phyloP scores from a whole-genome alignment of 1,140 invertebrate species.

The Rhynchophorus ferrugineus region DNA sequence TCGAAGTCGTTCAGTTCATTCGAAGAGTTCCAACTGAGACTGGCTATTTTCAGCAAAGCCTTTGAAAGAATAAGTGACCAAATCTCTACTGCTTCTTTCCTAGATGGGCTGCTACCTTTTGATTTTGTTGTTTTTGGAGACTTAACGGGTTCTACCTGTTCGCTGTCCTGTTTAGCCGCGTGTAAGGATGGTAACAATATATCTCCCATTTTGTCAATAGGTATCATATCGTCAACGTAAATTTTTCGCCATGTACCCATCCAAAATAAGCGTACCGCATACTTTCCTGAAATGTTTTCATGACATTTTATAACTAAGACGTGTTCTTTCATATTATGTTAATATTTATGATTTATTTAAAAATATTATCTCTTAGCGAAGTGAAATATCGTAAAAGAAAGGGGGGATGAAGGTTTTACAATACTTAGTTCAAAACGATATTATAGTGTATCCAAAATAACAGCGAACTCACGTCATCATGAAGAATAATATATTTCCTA shows the following conservation, averaged over 20 bases:
- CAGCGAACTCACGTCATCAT: too few species aligned
- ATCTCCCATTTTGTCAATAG: constrained; percentile 25
- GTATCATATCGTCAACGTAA: constrained; percentile 32
- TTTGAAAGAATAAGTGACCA: constrained; percentile 37
- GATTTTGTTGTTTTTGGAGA: background rate
- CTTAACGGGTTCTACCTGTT: background rate
- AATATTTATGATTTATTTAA: too few species aligned
- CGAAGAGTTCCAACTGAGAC: constrained; percentile 27
- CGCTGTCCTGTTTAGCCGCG: background rate
- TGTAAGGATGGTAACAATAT: constrained; percentile 28
- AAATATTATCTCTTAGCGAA: too few species aligned
- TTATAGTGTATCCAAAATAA: too few species aligned
- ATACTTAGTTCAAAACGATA: too few species aligned
- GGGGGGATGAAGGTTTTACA: too few species aligned
- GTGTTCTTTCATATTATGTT: too few species aligned
- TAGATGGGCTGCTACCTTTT: background rate
- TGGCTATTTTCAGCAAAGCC: constrained; percentile 35
- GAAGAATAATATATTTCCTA: too few species aligned
- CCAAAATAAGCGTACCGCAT: constrained; percentile 34
- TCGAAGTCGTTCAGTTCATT: constrained; percentile 31
- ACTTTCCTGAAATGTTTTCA: constrained; percentile 30
- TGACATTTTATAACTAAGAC: background rate
- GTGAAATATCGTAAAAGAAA: too few species aligned
- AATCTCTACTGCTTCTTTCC: constrained; percentile 19
- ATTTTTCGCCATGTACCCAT: constrained; percentile 36